These are phyloP conservation scores for Corbicula japonica DNA, from an alignment of 2,888 invertebrate species.

Conservation along the genomic window DNA sequence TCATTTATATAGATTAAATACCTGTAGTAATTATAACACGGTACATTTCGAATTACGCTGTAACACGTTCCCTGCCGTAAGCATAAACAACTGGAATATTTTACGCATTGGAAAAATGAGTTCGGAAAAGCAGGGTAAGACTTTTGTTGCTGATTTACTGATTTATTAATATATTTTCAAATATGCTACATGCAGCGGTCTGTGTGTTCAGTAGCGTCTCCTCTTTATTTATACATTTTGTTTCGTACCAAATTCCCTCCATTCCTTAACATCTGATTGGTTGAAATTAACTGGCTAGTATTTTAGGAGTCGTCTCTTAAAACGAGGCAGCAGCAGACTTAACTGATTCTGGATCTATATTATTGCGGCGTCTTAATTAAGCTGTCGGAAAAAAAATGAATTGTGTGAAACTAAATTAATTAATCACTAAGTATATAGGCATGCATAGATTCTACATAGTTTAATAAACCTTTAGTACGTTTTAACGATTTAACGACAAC, in stretches of 20 bases:
- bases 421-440: too few species aligned
- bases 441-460: too few species aligned
- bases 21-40: background rate
- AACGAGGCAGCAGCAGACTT: background rate
- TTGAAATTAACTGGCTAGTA: background rate
- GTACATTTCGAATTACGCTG: background rate
- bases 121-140: slow-evolving; percentile 6
- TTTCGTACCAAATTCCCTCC: background rate
- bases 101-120: background rate
- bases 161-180: background rate
- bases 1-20: too few species aligned
- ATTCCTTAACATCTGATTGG: background rate
- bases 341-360: background rate
- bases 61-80: background rate
- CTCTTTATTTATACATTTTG: background rate
- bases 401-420: too few species aligned
- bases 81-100: background rate
- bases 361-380: background rate
- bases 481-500: too few species aligned
- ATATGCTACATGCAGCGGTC: background rate
- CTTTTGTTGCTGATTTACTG: background rate
- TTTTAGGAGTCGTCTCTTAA: background rate
- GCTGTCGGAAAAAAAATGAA: too few species aligned
- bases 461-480: too few species aligned
- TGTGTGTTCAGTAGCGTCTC: background rate